Evolutionary conservation across 2,888 invertebrate genomes (phyloP).

Genomic region (Trissolcus brochymenae): DNA sequence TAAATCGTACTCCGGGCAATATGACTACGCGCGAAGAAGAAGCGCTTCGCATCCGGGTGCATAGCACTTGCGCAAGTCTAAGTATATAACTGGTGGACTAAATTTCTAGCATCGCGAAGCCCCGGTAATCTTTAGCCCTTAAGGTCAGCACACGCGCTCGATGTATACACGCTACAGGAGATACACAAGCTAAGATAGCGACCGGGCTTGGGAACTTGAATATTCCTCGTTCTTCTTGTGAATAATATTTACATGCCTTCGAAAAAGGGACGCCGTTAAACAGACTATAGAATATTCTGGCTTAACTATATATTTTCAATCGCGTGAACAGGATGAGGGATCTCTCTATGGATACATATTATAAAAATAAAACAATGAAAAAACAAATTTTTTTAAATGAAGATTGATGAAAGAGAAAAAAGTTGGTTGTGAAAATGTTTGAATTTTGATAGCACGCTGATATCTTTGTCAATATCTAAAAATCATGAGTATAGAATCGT

Average conservation of each 20-base stretch:
- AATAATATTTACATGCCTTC: slow-evolving; percentile 39
- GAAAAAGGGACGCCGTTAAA: slow-evolving; percentile 3
- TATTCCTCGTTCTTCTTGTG: slow-evolving; percentile 53
- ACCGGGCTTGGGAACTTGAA: slow-evolving; percentile 63
- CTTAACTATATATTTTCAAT: too few species aligned
- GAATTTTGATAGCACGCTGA: too few species aligned
- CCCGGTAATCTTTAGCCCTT: slow-evolving; percentile 72
- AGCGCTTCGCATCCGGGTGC: slow-evolving; percentile 39
- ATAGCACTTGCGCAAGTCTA: slow-evolving; percentile 37
- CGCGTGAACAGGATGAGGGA: too few species aligned
- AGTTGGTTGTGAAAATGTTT: too few species aligned
- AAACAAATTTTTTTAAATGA: too few species aligned
- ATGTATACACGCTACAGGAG: slow-evolving; percentile 57
- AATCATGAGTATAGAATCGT: too few species aligned
- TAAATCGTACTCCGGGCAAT: slow-evolving; percentile 43
- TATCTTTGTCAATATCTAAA: too few species aligned
- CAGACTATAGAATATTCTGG: background rate
- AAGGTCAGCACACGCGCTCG: slow-evolving; percentile 69
- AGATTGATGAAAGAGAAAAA: too few species aligned
- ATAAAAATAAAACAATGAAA: too few species aligned
- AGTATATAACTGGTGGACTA: slow-evolving; percentile 51
- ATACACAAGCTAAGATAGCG: slow-evolving; percentile 63
- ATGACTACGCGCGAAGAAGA: slow-evolving; percentile 51
- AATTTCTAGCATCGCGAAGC: slow-evolving; percentile 68
- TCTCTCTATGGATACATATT: too few species aligned